Conservation (phyloP, 2,797 vertebrate species). For the Hydrocynus forskahlii region DNA sequence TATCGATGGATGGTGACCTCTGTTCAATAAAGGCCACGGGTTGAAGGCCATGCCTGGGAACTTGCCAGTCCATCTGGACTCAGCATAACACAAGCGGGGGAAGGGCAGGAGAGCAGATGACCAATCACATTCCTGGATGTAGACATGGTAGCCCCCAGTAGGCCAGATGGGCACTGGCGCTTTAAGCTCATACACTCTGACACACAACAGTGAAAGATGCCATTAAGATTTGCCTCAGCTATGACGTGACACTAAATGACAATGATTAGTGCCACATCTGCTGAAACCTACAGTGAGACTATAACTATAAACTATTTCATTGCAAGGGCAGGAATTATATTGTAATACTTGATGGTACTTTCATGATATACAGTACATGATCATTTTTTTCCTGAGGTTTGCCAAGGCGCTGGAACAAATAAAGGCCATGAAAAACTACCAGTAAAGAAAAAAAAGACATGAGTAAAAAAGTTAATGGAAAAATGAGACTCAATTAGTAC, state of each 20-base stretch:
- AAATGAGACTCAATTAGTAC: too few relatives aligned
- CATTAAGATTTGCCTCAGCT: constrained; percentile 28
- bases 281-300: not conserved
- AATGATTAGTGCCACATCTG: constrained; percentile 19
- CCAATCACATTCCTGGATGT: constrained; percentile 48
- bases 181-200: constrained; percentile 36
- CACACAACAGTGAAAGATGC: constrained; percentile 48
- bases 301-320: not conserved
- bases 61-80: constrained; percentile 61
- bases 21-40: constrained; percentile 60
- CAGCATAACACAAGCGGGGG: constrained; percentile 41
- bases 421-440: too few relatives aligned
- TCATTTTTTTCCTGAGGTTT: too few relatives aligned
- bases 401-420: too few relatives aligned
- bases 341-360: too few relatives aligned
- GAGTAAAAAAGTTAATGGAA: too few relatives aligned
- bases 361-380: too few relatives aligned
- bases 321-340: too few relatives aligned
- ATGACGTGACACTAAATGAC: constrained; percentile 12
- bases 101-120: constrained; percentile 40
- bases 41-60: constrained; percentile 54
- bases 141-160: constrained; percentile 30
- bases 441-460: too few relatives aligned
- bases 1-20: constrained; percentile 60
- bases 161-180: constrained; percentile 54